Conservation (phyloP, 2,888 invertebrate genomes). For the Euzophera pinguis region DNA sequence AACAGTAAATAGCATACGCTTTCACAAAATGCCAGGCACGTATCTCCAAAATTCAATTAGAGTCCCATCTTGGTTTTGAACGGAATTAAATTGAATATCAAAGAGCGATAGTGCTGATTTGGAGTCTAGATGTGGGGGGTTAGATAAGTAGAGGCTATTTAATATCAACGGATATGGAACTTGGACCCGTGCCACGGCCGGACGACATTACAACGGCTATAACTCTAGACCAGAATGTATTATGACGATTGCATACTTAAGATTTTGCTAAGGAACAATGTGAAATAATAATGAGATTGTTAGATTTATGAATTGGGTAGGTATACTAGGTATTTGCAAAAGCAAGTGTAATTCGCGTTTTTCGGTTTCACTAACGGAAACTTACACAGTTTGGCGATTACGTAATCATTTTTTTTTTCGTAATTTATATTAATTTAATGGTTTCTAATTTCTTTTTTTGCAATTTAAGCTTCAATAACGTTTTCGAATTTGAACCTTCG, state of each 20-base stretch:
- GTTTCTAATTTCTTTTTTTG: too few species aligned
- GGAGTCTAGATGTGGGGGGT: constrained; percentile 43
- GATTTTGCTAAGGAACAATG: background rate
- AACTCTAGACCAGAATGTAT: constrained; percentile 22
- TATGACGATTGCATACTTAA: constrained; percentile 2
- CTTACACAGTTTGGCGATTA: too few species aligned
- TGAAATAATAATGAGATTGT: too few species aligned
- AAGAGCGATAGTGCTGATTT: constrained; percentile 56
- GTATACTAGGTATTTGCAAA: too few species aligned
- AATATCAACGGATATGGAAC: constrained; percentile 46
- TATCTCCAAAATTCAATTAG: constrained; percentile 33
- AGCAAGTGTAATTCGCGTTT: too few species aligned
- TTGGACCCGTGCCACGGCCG: constrained; percentile 48
- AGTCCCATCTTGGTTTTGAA: constrained; percentile 27
- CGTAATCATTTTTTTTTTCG: too few species aligned
- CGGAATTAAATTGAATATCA: constrained; percentile 56
- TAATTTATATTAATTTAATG: too few species aligned
- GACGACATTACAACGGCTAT: constrained; percentile 32
- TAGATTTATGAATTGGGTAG: too few species aligned
- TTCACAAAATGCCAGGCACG: constrained; percentile 21
- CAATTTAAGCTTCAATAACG: too few species aligned
- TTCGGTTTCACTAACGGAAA: too few species aligned
- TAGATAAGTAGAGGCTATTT: constrained; percentile 67
- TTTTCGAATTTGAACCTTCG: too few species aligned
- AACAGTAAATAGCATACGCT: constrained; percentile 2